A percentile compares a stretch with the other conserved stretches of the same genome.
These are phyloP conservation scores for Lepilemur ruficaudatus DNA, from an alignment of 2,797 vertebrate species.

Conservation along the genomic window DNA sequence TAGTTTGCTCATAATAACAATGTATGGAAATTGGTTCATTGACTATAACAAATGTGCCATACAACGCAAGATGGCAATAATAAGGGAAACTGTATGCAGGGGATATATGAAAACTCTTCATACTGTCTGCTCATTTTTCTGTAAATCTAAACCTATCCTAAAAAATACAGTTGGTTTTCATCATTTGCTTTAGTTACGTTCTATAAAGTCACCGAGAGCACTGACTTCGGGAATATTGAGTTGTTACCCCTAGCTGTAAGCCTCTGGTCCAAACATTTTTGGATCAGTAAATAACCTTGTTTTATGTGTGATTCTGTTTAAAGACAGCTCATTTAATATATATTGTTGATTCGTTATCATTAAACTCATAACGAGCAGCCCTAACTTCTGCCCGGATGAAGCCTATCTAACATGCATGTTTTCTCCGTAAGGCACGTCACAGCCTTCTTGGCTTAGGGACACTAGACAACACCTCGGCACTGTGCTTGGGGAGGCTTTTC, in stretches of 20 bases:
- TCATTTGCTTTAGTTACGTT: not conserved
- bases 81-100: not conserved
- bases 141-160: not conserved
- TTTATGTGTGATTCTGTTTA: slow-evolving; percentile 1
- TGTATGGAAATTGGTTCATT: not conserved
- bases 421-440: not conserved
- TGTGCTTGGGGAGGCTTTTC: not conserved
- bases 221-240: not conserved
- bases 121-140: not conserved
- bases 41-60: not conserved
- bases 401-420: not conserved
- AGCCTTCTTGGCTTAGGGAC: not conserved
- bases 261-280: not conserved
- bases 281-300: not conserved
- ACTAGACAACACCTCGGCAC: not conserved
- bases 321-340: not conserved
- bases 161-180: slow-evolving; percentile 15
- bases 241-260: not conserved
- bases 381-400: not conserved
- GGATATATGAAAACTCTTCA: not conserved
- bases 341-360: not conserved
- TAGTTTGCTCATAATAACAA: not conserved
- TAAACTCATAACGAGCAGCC: not conserved
- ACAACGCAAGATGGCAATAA: not conserved
- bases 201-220: not conserved